A percentile compares a stretch with the other conserved stretches of the same genome.
Conservation (phyloP, 2,113 vertebrate genomes). For the Globicephala melas region DNA sequence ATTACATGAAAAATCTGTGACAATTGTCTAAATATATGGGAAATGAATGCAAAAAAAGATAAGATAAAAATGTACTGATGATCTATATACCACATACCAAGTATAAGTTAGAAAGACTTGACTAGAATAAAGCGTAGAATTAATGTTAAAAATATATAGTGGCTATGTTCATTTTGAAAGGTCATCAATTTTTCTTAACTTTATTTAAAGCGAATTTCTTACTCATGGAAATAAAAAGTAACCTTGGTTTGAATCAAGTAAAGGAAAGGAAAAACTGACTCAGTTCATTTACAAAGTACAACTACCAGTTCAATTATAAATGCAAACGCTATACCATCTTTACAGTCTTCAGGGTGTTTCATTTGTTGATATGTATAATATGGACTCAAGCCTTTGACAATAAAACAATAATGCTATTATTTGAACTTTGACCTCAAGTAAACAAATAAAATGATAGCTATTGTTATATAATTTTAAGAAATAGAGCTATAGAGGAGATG, state of each 20-base stretch:
- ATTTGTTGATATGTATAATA: neutral
- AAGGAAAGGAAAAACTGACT: neutral
- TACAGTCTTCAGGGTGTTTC: neutral
- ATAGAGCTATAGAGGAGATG: neutral
- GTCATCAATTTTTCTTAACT: neutral
- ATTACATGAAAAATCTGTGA: neutral
- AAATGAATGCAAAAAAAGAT: neutral
- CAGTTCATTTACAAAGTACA: neutral
- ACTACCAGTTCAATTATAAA: neutral
- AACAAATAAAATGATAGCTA: neutral
- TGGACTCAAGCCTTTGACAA: neutral
- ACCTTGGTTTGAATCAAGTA: neutral
- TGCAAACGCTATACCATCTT: neutral
- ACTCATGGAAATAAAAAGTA: neutral
- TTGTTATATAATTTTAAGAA: neutral
- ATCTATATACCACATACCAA: neutral
- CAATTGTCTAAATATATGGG: neutral
- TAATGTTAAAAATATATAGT: neutral
- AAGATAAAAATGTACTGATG: neutral
- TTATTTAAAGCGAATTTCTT: neutral
- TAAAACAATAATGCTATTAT: neutral
- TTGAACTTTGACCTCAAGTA: neutral
- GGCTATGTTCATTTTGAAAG: slow-evolving; percentile 8
- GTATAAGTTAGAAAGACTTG: neutral
- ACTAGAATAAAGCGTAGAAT: neutral